Conservation (phyloP, 2,797 vertebrate species). For the Scolopax bukidnonensis region DNA sequence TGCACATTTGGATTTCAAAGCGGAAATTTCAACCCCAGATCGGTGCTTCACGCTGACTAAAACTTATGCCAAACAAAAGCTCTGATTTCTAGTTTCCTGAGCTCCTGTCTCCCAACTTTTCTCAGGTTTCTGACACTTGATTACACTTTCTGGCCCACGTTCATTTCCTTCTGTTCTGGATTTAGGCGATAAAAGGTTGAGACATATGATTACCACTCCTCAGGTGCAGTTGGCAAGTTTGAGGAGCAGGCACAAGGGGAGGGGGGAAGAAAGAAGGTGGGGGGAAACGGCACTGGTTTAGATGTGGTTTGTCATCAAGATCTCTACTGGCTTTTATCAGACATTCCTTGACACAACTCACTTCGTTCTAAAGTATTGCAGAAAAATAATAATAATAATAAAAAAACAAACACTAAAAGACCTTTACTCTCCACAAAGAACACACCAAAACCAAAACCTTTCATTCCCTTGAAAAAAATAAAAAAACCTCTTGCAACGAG, state of each 20-base stretch:
- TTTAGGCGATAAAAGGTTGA: conserved; percentile 49
- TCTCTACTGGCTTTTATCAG: conserved; percentile 27
- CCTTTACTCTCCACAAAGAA: neutral
- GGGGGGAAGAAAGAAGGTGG: neutral
- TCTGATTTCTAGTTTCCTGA: conserved; percentile 67
- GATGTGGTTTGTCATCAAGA: conserved; percentile 7
- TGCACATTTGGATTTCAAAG: conserved; percentile 68
- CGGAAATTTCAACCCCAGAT: conserved; percentile 73
- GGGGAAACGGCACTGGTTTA: neutral
- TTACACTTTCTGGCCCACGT: conserved; percentile 41
- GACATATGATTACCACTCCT: conserved; percentile 4
- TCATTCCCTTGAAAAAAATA: neutral
- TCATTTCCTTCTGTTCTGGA: conserved; percentile 42
- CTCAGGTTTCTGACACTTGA: conserved; percentile 64
- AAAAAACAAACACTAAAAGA: neutral
- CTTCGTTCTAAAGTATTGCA: neutral
- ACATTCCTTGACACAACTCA: neutral
- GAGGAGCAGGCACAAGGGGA: neutral
- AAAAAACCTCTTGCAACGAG: neutral
- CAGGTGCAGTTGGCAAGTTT: conserved; percentile 11
- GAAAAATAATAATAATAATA: neutral
- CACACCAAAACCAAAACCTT: neutral
- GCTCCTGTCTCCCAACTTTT: conserved; percentile 61
- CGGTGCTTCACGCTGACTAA: conserved; percentile 69
- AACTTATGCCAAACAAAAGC: conserved; percentile 70